phyloP scores from a whole-genome alignment of 2,797 vertebrate species.

The Eurystomus glaucurus region DNA sequence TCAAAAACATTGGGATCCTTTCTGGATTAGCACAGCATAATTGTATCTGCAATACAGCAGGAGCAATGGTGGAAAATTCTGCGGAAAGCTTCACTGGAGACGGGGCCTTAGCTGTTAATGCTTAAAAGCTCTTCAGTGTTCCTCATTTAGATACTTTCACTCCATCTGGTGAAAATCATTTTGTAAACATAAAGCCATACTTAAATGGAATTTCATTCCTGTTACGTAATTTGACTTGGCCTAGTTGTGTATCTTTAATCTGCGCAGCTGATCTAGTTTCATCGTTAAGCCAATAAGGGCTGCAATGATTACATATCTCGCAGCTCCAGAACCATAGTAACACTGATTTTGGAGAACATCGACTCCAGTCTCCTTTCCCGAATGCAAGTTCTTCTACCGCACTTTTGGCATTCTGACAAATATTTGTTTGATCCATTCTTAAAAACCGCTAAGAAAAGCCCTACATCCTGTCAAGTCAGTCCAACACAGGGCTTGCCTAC shows the following conservation, averaged over 20 bases:
- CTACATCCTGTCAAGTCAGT: neutral
- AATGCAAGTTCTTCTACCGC: fast-evolving
- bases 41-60: neutral
- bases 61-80: neutral
- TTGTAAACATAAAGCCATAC: slow-evolving; percentile 31
- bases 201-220: slow-evolving; percentile 10
- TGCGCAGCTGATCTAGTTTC: neutral
- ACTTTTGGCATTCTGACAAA: neutral
- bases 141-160: neutral
- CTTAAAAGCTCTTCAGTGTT: slow-evolving; percentile 23
- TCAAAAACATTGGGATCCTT: neutral
- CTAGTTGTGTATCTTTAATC: slow-evolving; percentile 53
- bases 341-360: neutral
- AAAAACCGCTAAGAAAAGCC: neutral
- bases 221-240: slow-evolving; percentile 42
- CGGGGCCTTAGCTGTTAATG: slow-evolving; percentile 7
- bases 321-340: neutral
- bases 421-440: neutral
- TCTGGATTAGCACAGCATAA: neutral
- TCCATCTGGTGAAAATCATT: slow-evolving; percentile 50
- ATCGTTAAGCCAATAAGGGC: neutral
- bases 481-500: neutral
- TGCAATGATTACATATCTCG: neutral
- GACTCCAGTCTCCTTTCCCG: neutral
- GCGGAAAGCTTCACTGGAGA: neutral